Base-by-base conservation (phyloP, 2,113 vertebrate genomes). In the Aplodontia rufa region DNA sequence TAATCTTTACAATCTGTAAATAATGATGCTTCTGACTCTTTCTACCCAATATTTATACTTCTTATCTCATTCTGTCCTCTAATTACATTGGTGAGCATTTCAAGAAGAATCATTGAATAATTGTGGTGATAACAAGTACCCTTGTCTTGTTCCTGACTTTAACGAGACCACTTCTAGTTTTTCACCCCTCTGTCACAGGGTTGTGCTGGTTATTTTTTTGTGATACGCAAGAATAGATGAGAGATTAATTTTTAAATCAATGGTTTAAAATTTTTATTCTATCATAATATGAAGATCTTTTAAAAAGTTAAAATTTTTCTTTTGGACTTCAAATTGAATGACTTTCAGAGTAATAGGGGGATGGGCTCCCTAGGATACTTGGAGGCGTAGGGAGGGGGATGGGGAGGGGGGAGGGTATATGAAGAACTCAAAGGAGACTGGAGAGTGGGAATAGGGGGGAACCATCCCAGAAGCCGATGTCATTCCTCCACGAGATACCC, bases 1-100 rank as follows among this genome's bases (percentile, higher is more conserved):
- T 94, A 95, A 97, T 95, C 58, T 87, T 92, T 40, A 90, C 95
- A 94, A 96, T 96, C 95, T 94, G 74, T 45, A 96, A 95, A 94
- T 97, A 91, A 96, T 85, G 86, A 96, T 76, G 96, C 42, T 92
- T 96, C 79, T 93, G 64, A 40, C 60, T 97, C 69, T 90, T 95
- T 80, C 71, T 80, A 91, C 87, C 93, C 26, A 94, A 90, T 92
- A 76, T 97, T 96, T 97, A 83, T 90, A 75, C 94, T 92, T 96
- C 30, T 89, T 79, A 69, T 91, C 83, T 74, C 78, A 81, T 83
- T 94, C 74, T 95, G 45, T 93, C 68, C 72, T 90, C 83, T 97
- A 97, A 97, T 97, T 90, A 95, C 47, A 37, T 72, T 62, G 51
- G 66, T 55, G 87, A 95, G 84, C 22, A 55, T 92, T 96, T 96